Percentiles rank a stretch among this genome's conserved stretches.
Evolutionary conservation across 2,888 invertebrate species (phyloP).

Genomic region (Glyphotaelius pellucidus): DNA sequence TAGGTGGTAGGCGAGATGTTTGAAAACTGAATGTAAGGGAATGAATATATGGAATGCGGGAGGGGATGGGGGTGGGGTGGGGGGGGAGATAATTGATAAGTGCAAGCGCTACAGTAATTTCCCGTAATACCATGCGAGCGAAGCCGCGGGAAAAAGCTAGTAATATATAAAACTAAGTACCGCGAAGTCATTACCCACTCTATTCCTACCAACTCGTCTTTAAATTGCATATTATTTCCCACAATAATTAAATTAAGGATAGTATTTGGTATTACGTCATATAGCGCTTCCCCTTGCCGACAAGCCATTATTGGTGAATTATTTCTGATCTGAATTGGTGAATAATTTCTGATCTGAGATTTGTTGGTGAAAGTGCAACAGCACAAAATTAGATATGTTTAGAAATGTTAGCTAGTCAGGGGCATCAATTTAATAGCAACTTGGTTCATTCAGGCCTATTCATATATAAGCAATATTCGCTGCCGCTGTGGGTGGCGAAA

Average conservation of each 20-base stretch:
- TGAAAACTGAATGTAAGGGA: too few relatives aligned
- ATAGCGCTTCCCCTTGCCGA: neutral
- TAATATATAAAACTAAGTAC: neutral
- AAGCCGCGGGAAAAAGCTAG: too few relatives aligned
- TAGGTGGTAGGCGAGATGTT: too few relatives aligned
- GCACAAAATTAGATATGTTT: neutral
- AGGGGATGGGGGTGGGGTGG: too few relatives aligned
- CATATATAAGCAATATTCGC: too few relatives aligned
- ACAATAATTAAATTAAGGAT: neutral
- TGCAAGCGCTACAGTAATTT: too few relatives aligned
- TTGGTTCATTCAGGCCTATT: too few relatives aligned
- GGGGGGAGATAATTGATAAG: too few relatives aligned
- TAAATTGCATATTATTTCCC: neutral
- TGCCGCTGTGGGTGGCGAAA: too few relatives aligned
- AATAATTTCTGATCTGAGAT: neutral
- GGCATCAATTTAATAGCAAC: neutral
- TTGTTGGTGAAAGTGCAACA: neutral
- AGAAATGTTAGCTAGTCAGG: neutral
- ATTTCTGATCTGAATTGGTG: neutral
- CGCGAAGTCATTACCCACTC: neutral
- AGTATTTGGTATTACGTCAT: neutral
- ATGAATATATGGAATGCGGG: too few relatives aligned
- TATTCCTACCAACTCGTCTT: neutral
- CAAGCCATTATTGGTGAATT: neutral
- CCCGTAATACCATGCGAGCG: too few relatives aligned